Evolutionary conservation across 2,797 vertebrate species (phyloP), one percentile per base, ranked within the genome.

Genomic region (Danionella dracula): DNA sequence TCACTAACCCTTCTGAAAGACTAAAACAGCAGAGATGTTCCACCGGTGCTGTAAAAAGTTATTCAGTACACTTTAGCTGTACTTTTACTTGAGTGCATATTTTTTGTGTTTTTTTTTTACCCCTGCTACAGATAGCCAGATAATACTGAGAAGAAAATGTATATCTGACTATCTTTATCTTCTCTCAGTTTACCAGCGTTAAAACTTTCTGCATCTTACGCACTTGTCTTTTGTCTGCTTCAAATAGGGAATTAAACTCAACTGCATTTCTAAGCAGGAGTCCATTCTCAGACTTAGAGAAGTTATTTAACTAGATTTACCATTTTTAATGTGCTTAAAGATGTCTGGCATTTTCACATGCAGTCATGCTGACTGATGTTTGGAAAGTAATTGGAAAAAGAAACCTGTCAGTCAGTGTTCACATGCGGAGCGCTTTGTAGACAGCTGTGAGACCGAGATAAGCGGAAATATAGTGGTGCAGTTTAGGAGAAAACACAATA

Each of bases 391-490:
- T 53, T 59, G 37, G 56, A 45, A 61, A 53, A 61, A 27, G 50
- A 23, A 48, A 54, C 41, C 21, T 34, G 29, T 45, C 65, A 16
- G 41, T 66, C 63, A 66, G 5, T n/a, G 16, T 38, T 66, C 63
- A 55, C 42, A 55, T 11, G 41, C 15, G 27, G 42, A 56, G 21
- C 29, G 53, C 53, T 54, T 53, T 42, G 38, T 11, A 49, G 46
- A 59, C 55, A 53, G 56, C 73, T 75, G 72, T 12, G 41, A 63
- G 42, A 31, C 10, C 10, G 8, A 34, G 72, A 74, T 74, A 75
- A 75, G 58, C 34, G 34, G 8, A 21, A n/a, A 19, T 35, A 54
- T 29, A 23, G 41, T 5, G 8, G 41, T 60, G 41, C 29, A 40
- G 29, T 55, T 66, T 50, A 70, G 59, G 21, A 40, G 23, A n/a